Evolutionary conservation across 37 sponge, comb jelly and placozoan species (phyloP), one percentile per base, ranked within the genome.

Genomic region (Halisarca cf. caerulea): DNA sequence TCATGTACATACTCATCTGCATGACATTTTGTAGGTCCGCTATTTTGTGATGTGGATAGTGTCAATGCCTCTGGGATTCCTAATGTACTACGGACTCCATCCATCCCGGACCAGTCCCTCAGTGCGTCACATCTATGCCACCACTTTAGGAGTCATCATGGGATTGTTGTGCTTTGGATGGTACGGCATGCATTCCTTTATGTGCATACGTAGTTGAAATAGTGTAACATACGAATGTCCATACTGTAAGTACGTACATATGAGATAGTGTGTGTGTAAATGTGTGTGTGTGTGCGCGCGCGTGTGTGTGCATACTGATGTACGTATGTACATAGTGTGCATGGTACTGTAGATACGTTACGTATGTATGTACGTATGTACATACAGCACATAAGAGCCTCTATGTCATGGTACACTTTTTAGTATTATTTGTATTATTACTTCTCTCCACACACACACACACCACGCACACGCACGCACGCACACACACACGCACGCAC

Each of bases 121-220:
- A 3, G 54, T 59, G 21, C 66, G 92, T 0, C 78, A 88, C 62
- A 21, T 43, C 64, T 84, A 60, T 68, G 59, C 83, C 62, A 38
- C 59, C 0, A 18, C 36, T 2, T 30, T 92, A 1, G 92, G 92
- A 3, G 45, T 92, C 2, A 37, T 71, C 32, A 53, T 92, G 30
- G 86, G 87, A 0, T n/a, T 86, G 27, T 28, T 86, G 14, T 92
- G 92, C 71, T 92, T 92, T 60, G 83, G 82, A 28, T 79, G 79
- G 84, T 71, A 28, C 44, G 77, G n/a, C n/a, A n/a, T n/a, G n/a
- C n/a, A n/a, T n/a, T n/a, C n/a, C n/a, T n/a, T n/a, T n/a, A n/a
- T n/a, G n/a, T n/a, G n/a, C n/a, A n/a, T n/a, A n/a, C n/a, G n/a
- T n/a, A n/a, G n/a, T n/a, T n/a, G n/a, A n/a, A n/a, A n/a, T n/a